These are phyloP conservation scores for Clarias platycephalus DNA, from an alignment of 2,797 vertebrate species.

Conservation along the genomic window DNA sequence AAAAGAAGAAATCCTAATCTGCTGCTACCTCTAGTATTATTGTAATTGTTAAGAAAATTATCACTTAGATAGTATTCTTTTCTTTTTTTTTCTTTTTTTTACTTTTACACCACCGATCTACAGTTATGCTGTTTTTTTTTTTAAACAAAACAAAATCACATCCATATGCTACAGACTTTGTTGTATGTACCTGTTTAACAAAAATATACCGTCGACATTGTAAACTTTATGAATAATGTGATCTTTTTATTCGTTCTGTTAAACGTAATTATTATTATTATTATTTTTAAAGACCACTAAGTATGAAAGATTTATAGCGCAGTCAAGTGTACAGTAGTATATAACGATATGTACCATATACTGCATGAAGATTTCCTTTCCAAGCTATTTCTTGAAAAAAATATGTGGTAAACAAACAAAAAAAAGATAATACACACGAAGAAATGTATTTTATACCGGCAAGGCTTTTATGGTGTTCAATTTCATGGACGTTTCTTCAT, in stretches of 20 bases:
- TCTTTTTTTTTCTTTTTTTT: conserved; percentile 71
- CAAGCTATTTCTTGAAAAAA: background rate
- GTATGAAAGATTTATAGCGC: conserved; percentile 54
- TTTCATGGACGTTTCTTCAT: background rate
- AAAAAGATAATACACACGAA: rapidly evolving
- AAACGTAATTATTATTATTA: conserved; percentile 39
- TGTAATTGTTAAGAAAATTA: conserved; percentile 65
- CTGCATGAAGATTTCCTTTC: conserved; percentile 8
- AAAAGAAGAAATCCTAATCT: conserved; percentile 79
- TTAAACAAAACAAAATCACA: conserved; percentile 46
- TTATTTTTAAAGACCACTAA: conserved; percentile 66
- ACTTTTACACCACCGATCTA: conserved; percentile 71
- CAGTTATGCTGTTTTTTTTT: conserved; percentile 62
- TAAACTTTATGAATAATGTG: conserved; percentile 75
- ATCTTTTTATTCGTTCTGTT: conserved; percentile 70
- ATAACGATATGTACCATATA: conserved; percentile 33
- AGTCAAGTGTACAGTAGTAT: conserved; percentile 39
- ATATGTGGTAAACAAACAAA: background rate
- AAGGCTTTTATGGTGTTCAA: background rate
- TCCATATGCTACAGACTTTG: conserved; percentile 67
- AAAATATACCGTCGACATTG: conserved; percentile 71
- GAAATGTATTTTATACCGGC: background rate
- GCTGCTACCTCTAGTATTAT: conserved; percentile 97
- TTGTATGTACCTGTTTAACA: conserved; percentile 71
- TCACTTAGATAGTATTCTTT: conserved; percentile 77